Evolutionary conservation across 1,140 invertebrate species (phyloP).

Genomic region (Parasteatoda tepidariorum): DNA sequence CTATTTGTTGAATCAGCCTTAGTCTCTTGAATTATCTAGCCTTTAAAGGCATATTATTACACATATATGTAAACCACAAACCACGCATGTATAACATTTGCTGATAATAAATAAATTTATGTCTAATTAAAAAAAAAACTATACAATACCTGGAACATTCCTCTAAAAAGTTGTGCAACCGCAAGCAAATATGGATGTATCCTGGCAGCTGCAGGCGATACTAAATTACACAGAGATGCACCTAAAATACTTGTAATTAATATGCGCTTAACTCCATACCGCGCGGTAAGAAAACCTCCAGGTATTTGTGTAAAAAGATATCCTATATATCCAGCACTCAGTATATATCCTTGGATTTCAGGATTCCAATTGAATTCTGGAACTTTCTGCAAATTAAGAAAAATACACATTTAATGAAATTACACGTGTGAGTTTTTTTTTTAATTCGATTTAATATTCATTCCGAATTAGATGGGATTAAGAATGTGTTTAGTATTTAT

Average conservation of each 20-base stretch:
- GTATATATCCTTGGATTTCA: constrained; percentile 81
- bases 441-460: too few species aligned
- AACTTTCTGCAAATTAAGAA: not conserved
- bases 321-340: constrained; percentile 97
- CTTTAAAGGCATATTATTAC: too few species aligned
- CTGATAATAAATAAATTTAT: too few species aligned
- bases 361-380: constrained; percentile 81
- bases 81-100: too few species aligned
- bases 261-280: constrained; percentile 95
- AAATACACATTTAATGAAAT: not conserved
- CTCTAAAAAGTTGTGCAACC: not conserved
- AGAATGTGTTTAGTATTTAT: not conserved
- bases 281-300: constrained; percentile 95
- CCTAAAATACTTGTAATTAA: constrained; percentile 95
- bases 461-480: not conserved
- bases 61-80: too few species aligned
- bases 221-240: constrained; percentile 91
- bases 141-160: not conserved
- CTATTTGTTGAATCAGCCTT: too few species aligned
- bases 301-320: constrained; percentile 98
- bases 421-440: not conserved
- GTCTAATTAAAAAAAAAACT: too few species aligned
- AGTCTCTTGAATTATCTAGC: too few species aligned
- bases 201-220: constrained; percentile 89
- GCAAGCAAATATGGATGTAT: not conserved